Base-by-base conservation (phyloP, 2,113 vertebrate species). In the Siniperca chuatsi region DNA sequence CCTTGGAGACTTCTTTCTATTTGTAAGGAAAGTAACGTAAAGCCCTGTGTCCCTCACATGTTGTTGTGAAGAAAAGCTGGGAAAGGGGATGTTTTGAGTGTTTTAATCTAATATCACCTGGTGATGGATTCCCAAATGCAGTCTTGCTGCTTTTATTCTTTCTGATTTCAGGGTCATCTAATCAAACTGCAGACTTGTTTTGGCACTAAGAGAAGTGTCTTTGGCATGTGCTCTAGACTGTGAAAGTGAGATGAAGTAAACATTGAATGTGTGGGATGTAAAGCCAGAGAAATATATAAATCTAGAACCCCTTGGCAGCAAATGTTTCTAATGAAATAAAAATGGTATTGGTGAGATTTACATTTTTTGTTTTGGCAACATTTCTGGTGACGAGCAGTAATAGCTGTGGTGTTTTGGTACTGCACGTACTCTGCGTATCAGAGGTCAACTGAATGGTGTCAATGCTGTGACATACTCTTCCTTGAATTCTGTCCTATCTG, bases 11-110 rank as follows among this genome's bases (percentile, higher is more conserved):
- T 67, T 91, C 73, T 37, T 55, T 88, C 66, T 73, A 62, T 85
- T 71, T 87, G 76, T 66, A 25, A 64, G 73, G 89, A 65, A 79
- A 78, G 52, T 52, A 83, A 80, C 16, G 40, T 65, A 83, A 87
- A 90, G 82, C 82, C 80, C 46, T 71, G 40, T 77, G 72, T 87
- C 78, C 78, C 64, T 81, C 68, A 54, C 82, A 74, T 72, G 25
- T 83, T 29, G 81, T 64, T 64, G 73, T 85, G 81, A 87, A 42
- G 40, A 85, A 77, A 83, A 65, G 78, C 81, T 83, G 42, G 57
- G 60, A 79, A 66, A 64, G 8, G 18, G 75, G 57, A 55, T 54
- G 46, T 81, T 72, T 65, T 33, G 11, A 64, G 48, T 46, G 50
- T 76, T 84, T 84, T n/a, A 48, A 58, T 81, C 8, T 18, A 71